Conservation (phyloP, 2,113 vertebrate species). For the Gavia stellata region DNA sequence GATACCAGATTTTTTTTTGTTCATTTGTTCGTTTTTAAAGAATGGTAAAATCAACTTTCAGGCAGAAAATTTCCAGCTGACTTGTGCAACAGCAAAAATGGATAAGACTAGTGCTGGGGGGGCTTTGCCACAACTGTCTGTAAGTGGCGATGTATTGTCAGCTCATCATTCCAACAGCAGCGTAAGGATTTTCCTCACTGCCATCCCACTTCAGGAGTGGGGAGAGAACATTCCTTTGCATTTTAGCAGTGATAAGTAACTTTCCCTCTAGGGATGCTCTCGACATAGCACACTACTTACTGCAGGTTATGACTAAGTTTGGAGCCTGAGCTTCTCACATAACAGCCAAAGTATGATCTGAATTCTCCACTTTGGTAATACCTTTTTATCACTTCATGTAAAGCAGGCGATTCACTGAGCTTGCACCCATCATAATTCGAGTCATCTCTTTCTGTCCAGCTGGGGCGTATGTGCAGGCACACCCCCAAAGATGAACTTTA, state of each 20-base stretch:
- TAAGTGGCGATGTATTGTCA: not conserved
- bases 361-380: not conserved
- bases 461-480: rapidly evolving
- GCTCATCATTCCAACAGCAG: not conserved
- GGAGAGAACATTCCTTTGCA: not conserved
- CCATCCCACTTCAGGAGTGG: not conserved
- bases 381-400: not conserved
- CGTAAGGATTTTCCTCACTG: not conserved
- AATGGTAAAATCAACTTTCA: not conserved
- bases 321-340: not conserved
- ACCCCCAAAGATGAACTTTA: not conserved
- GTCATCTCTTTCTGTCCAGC: not conserved
- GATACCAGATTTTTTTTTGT: not conserved
- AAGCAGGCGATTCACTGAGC: not conserved
- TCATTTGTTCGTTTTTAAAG: not conserved
- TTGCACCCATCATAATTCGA: not conserved
- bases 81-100: not conserved
- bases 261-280: not conserved
- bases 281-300: not conserved
- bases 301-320: not conserved
- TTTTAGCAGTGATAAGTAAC: not conserved
- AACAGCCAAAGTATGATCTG: not conserved
- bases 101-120: not conserved
- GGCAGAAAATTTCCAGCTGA: not conserved
- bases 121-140: not conserved